Evolutionary conservation across 2,113 vertebrate genomes (phyloP).

Genomic region (Talpa occidentalis): DNA sequence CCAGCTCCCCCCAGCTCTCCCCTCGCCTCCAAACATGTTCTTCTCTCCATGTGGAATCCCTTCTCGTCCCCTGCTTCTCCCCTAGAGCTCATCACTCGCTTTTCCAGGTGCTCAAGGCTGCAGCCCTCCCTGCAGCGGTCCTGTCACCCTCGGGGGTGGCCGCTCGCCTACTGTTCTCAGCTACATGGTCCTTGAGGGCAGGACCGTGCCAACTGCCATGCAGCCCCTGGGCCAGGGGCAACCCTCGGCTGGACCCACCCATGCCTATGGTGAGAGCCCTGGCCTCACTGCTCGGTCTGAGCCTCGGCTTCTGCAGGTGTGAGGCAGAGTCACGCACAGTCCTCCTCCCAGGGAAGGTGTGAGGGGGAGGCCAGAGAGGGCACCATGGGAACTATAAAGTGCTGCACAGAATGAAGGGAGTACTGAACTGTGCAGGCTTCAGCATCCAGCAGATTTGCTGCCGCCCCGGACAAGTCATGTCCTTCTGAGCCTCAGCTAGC

Average conservation of each 20-base stretch:
- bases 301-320: neutral
- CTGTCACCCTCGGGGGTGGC: neutral
- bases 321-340: neutral
- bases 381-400: neutral
- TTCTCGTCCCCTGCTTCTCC: neutral
- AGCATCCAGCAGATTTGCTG: neutral
- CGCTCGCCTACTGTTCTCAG: neutral
- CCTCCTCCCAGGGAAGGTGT: neutral
- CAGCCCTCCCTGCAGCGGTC: neutral
- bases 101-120: neutral
- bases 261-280: no score
- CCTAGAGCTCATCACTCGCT: neutral
- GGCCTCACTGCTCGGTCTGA: neutral
- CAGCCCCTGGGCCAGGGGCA: neutral
- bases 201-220: neutral
- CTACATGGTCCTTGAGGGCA: neutral
- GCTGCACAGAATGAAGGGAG: neutral
- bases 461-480: neutral
- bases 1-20: neutral
- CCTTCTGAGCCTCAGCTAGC: neutral
- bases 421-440: neutral
- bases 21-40: neutral
- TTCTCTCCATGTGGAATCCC: neutral
- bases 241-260: neutral
- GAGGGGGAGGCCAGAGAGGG: neutral